Conservation (phyloP, 2,888 invertebrate species). For the Dolomedes plantarius region DNA sequence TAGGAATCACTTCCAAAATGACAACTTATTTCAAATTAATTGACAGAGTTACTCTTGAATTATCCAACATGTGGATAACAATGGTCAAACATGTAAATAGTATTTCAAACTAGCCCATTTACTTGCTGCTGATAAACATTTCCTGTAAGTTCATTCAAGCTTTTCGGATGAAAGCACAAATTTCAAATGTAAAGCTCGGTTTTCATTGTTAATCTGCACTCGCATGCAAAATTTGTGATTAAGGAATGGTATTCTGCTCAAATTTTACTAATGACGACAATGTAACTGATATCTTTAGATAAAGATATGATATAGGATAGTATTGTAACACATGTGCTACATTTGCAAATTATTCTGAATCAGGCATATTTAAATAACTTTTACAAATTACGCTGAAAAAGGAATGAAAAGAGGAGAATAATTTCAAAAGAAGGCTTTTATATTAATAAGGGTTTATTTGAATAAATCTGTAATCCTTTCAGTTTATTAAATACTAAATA, state of each 20-base stretch:
- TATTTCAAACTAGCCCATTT: neutral
- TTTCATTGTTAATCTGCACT: neutral
- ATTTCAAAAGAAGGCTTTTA: no score
- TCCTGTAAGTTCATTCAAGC: neutral
- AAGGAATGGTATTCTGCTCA: neutral
- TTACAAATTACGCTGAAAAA: no score
- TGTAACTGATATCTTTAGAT: neutral
- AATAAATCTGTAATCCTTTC: no score
- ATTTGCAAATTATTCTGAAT: neutral
- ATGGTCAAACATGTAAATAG: neutral
- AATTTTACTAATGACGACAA: neutral
- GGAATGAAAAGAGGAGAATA: no score
- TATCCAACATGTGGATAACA: neutral
- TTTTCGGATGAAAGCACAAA: neutral
- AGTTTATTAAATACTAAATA: no score
- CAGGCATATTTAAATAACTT: no score
- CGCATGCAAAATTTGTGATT: constrained; percentile 2
- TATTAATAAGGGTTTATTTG: no score
- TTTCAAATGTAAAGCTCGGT: neutral
- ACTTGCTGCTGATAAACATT: neutral
- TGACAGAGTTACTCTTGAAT: neutral
- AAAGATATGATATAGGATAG: neutral
- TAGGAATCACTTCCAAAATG: neutral
- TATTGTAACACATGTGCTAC: neutral
- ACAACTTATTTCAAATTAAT: neutral